Evolutionary conservation across 2,113 vertebrate species (phyloP).

Genomic region (Rhabdomys dilectus): DNA sequence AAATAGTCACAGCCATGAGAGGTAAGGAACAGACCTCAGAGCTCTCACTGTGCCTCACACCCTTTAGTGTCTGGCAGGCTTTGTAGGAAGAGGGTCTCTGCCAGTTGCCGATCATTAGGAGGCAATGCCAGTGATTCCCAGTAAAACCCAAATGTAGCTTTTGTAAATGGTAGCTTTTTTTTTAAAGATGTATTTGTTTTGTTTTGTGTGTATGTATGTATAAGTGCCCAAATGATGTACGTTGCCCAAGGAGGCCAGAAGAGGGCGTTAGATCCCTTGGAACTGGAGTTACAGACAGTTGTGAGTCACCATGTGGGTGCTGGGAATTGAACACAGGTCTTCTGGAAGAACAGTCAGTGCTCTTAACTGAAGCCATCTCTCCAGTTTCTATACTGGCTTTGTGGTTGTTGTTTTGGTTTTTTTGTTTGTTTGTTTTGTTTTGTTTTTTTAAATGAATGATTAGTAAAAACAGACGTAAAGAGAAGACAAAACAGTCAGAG

Average conservation of each 20-base stretch:
- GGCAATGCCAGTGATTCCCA: neutral
- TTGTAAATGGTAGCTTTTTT: neutral
- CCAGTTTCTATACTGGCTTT: neutral
- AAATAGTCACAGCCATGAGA: neutral
- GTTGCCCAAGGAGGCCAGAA: neutral
- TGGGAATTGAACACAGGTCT: neutral
- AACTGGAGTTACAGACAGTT: neutral
- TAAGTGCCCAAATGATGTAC: neutral
- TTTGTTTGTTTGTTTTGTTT: neutral
- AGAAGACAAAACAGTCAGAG: neutral
- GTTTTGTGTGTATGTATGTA: neutral
- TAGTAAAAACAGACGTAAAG: neutral
- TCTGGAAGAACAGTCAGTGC: neutral
- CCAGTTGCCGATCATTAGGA: neutral
- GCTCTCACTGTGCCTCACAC: neutral
- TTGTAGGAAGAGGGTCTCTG: neutral
- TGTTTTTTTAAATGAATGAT: neutral
- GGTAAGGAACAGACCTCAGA: neutral
- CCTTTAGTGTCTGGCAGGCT: neutral
- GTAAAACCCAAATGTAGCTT: slow-evolving; percentile 11
- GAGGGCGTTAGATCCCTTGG: neutral
- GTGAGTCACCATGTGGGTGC: neutral
- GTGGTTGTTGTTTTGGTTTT: neutral
- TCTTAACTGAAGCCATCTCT: neutral
- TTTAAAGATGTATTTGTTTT: neutral